A percentile compares a stretch with the other conserved stretches of the same genome.
Conservation (phyloP, 2,888 invertebrate species). For the Leucania comma region DNA sequence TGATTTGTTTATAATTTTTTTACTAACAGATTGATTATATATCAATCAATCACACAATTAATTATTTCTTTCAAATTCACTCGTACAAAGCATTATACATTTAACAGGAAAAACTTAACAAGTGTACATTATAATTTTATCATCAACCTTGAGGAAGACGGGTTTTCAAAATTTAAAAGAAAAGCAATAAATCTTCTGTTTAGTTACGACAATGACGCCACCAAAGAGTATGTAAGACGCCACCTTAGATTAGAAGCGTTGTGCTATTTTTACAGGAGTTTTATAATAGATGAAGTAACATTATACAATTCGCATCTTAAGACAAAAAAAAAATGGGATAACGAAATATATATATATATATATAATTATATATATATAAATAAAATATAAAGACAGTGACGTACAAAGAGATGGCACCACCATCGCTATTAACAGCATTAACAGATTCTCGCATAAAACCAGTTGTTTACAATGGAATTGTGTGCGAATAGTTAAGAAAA, state of each 20-base stretch:
- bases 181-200: conserved; percentile 33
- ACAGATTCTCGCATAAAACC: background rate
- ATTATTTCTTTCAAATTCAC: conserved; percentile 34
- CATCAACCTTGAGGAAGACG: conserved; percentile 85
- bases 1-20: too few species aligned
- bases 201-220: conserved; percentile 17
- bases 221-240: too few species aligned
- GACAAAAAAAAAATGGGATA: background rate
- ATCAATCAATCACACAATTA: conserved; percentile 21
- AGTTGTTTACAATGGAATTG: conserved; percentile 4
- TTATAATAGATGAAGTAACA: background rate
- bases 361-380: too few species aligned
- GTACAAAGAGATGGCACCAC: background rate
- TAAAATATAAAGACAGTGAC: too few species aligned
- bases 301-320: background rate
- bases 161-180: conserved; percentile 63
- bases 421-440: background rate
- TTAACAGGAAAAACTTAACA: conserved; percentile 76
- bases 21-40: too few species aligned
- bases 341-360: too few species aligned
- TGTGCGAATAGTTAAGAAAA: background rate
- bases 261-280: background rate
- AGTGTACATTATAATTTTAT: conserved; percentile 74
- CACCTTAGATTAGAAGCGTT: background rate
- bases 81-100: conserved; percentile 50